Evolutionary conservation across 2,888 invertebrate genomes (phyloP).

Genomic region (Chloromyia formosa): DNA sequence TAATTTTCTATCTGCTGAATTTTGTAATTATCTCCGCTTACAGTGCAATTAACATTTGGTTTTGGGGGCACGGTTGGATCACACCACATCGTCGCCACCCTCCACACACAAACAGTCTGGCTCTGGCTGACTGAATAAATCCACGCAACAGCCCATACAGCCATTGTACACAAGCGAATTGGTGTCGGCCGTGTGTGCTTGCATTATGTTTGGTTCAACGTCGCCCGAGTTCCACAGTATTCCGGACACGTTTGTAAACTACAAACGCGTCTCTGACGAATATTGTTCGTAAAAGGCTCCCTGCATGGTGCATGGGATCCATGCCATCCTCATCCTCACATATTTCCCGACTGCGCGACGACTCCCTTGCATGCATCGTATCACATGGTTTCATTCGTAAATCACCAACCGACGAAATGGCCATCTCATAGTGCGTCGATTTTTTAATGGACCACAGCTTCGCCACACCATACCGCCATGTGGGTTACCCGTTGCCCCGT

Average conservation of each 20-base stretch:
- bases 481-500: constrained; percentile 2
- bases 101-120: no score
- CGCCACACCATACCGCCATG: constrained; percentile 6
- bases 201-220: no score
- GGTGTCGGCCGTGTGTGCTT: neutral
- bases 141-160: neutral
- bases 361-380: neutral
- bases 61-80: constrained; percentile 5
- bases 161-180: neutral
- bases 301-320: neutral
- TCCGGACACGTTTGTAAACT: neutral
- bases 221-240: neutral
- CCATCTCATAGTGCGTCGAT: neutral
- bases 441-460: neutral
- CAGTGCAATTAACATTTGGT: constrained; percentile 35
- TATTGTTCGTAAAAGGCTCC: neutral
- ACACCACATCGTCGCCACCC: neutral
- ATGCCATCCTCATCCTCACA: neutral
- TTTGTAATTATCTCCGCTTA: constrained; percentile 41
- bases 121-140: no score
- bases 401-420: constrained; percentile 7
- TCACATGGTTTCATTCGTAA: constrained; percentile 5
- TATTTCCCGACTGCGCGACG: no score
- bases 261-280: neutral
- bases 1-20: constrained; percentile 25